phyloP scores from a whole-genome alignment of 2,797 vertebrate species.

The Silurus aristotelis region DNA sequence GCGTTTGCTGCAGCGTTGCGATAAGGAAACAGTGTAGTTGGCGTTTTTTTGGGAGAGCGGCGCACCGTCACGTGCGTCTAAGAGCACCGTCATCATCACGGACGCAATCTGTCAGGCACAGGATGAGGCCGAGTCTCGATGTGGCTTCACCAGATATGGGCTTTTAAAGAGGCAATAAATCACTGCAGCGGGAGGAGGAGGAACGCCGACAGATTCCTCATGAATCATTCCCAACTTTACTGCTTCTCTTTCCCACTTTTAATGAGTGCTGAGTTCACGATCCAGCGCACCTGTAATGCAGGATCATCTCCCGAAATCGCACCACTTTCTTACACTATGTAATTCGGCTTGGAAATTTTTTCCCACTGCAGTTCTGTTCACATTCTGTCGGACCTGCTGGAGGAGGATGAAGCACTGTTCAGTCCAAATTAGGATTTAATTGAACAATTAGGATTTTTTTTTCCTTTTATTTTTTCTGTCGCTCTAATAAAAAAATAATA shows the following conservation, averaged over 20 bases:
- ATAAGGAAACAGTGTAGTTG: conserved; percentile 44
- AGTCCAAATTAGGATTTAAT: too few relatives aligned
- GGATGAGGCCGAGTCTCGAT: conserved; percentile 51
- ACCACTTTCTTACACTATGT: too few relatives aligned
- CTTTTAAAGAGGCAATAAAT: conserved; percentile 61
- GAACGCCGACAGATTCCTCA: conserved; percentile 48
- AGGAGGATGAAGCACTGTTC: too few relatives aligned
- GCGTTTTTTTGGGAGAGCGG: conserved; percentile 17
- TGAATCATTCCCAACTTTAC: conserved; percentile 54
- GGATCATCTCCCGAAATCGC: neutral
- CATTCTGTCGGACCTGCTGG: too few relatives aligned
- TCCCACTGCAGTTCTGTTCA: too few relatives aligned
- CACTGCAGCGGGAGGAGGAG: conserved; percentile 38
- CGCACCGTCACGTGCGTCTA: conserved; percentile 39
- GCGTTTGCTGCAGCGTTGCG: conserved; percentile 16
- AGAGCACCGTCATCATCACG: conserved; percentile 29
- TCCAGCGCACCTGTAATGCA: neutral
- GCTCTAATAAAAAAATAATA: too few relatives aligned
- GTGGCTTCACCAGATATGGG: conserved; percentile 54
- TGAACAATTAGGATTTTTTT: too few relatives aligned
- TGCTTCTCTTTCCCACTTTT: conserved; percentile 28
- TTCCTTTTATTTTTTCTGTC: too few relatives aligned
- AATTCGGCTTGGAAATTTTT: neutral
- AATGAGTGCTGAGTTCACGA: neutral
- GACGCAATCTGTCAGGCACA: conserved; percentile 54